phyloP scores from a whole-genome alignment of 2,113 vertebrate species.

The Chaetura pelagica region DNA sequence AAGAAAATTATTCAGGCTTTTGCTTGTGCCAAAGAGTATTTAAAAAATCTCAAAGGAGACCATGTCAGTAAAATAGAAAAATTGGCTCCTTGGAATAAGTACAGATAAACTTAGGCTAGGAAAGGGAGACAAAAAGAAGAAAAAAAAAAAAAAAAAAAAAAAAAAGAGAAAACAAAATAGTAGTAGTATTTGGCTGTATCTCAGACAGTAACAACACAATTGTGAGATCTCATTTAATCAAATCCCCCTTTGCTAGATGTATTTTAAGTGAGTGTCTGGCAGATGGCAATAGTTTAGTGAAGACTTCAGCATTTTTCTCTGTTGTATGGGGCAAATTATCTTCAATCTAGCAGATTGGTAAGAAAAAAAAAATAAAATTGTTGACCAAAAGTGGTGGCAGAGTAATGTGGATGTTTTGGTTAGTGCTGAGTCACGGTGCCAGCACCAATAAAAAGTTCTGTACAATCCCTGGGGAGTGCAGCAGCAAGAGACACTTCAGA shows the following conservation, averaged over 20 bases:
- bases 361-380: neutral
- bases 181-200: neutral
- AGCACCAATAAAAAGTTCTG: neutral
- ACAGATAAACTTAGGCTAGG: neutral
- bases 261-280: neutral
- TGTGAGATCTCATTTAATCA: neutral
- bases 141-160: too few relatives aligned
- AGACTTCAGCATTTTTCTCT: neutral
- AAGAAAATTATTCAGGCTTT: slow-evolving; percentile 40
- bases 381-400: neutral
- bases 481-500: neutral
- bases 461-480: neutral
- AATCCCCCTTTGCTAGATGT: neutral
- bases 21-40: slow-evolving; percentile 43
- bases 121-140: too few relatives aligned
- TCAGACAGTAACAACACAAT: neutral
- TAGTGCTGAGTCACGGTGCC: neutral
- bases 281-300: neutral
- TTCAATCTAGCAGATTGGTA: neutral
- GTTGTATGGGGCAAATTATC: neutral
- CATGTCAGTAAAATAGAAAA: neutral
- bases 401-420: neutral
- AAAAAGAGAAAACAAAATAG: too few relatives aligned
- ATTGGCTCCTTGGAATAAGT: slow-evolving; percentile 1
- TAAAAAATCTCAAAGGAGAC: slow-evolving; percentile 15